Percentiles rank a stretch among this genome's conserved stretches.
Evolutionary conservation across 2,888 invertebrate genomes (phyloP).

Genomic region (Tanypteryx hageni): DNA sequence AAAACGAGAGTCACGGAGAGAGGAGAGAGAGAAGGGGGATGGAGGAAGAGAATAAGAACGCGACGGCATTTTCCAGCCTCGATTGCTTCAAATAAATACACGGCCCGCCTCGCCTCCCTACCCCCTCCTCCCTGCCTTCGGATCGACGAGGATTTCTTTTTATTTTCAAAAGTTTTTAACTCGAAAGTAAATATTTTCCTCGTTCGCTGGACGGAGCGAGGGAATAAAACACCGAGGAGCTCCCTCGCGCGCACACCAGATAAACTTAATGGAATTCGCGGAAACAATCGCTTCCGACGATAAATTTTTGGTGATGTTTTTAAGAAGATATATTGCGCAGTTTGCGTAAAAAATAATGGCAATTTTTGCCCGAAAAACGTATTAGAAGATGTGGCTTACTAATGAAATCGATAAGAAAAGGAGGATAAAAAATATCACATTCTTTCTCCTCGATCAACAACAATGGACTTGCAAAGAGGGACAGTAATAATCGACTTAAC

Average conservation of each 20-base stretch:
- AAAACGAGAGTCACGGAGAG: neutral
- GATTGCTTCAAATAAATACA: slow-evolving; percentile 38
- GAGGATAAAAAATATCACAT: neutral
- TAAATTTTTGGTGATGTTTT: neutral
- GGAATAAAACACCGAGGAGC: neutral
- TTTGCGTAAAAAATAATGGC: neutral
- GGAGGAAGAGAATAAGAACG: neutral
- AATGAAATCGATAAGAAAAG: neutral
- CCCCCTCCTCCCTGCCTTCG: too few species aligned
- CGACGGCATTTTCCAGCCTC: slow-evolving; percentile 51
- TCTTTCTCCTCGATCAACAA: neutral
- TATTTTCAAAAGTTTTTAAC: neutral
- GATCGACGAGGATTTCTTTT: neutral
- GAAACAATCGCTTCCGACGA: slow-evolving; percentile 19
- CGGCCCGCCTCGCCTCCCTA: neutral
- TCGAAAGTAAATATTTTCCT: neutral
- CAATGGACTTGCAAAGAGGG: neutral
- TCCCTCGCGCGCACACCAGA: neutral
- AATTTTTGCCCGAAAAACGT: neutral
- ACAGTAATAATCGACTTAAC: neutral
- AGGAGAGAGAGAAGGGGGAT: neutral
- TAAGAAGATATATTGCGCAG: neutral
- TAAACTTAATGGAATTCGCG: neutral
- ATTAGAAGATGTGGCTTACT: neutral
- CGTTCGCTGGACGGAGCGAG: neutral